A percentile compares a stretch with the other conserved stretches of the same genome.
These are phyloP conservation scores for Linyphia triangularis DNA, from an alignment of 2,888 invertebrate genomes.

Conservation along the genomic window DNA sequence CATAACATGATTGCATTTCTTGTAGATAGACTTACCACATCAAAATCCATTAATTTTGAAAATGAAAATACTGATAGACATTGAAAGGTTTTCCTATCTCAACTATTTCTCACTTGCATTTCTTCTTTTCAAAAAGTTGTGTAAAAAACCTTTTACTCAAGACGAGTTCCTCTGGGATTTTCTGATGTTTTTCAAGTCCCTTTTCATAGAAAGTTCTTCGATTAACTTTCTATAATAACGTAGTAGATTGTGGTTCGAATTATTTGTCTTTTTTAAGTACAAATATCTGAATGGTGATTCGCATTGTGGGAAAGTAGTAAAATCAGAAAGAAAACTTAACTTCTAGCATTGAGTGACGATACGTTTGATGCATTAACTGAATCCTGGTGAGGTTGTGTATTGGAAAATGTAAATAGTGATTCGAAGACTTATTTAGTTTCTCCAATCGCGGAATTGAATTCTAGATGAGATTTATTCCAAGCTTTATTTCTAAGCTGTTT, in stretches of 20 bases:
- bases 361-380: constrained; percentile 8
- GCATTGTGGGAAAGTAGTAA: not conserved
- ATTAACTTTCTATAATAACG: constrained; percentile 50
- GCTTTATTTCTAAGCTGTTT: not conserved
- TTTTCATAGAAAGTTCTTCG: constrained; percentile 43
- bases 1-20: too few species aligned
- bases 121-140: not conserved
- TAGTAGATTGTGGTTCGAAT: constrained; percentile 20
- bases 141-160: not conserved
- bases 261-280: not conserved
- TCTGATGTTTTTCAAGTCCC: too few species aligned
- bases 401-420: constrained; percentile 16
- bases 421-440: not conserved
- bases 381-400: not conserved
- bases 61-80: too few species aligned
- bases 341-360: not conserved
- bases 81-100: not conserved
- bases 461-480: not conserved
- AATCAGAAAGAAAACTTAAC: not conserved
- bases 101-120: not conserved
- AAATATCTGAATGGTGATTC: not conserved
- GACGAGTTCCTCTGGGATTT: too few species aligned
- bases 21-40: too few species aligned
- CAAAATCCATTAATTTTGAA: too few species aligned
- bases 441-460: not conserved